Evolutionary conservation across 2,888 invertebrate genomes (phyloP).

Genomic region (Hirtodrosophila alboralis): DNA sequence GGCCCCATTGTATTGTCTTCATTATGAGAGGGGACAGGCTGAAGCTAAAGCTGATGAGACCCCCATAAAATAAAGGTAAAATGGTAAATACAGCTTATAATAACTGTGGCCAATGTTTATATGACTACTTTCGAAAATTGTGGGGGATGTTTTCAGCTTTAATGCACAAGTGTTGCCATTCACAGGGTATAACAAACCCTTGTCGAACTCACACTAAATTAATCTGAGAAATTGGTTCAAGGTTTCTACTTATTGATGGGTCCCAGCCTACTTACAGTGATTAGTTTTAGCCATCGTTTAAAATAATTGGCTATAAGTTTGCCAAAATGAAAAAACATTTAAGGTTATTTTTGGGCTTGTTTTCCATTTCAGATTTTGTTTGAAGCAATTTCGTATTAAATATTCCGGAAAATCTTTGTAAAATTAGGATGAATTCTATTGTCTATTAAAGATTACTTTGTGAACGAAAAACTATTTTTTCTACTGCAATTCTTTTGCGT

Average conservation of each 20-base stretch:
- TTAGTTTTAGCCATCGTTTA: too few species aligned
- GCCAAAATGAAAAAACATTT: too few species aligned
- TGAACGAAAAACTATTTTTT: too few species aligned
- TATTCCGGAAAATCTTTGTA: too few species aligned
- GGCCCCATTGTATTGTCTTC: constrained; percentile 54
- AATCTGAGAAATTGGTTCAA: constrained; percentile 32
- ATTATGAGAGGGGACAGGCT: constrained; percentile 23
- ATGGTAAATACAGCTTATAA: constrained; percentile 46
- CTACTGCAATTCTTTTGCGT: too few species aligned
- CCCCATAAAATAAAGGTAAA: constrained; percentile 43
- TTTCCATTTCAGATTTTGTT: too few species aligned
- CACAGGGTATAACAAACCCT: constrained; percentile 30
- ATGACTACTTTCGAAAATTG: not conserved
- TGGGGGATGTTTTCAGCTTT: not conserved
- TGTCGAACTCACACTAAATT: constrained; percentile 3
- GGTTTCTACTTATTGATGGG: too few species aligned
- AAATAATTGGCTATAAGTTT: too few species aligned
- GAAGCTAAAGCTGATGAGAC: constrained; percentile 4
- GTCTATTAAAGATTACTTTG: too few species aligned
- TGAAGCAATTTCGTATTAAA: too few species aligned
- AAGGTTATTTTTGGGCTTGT: too few species aligned
- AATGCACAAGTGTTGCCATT: constrained; percentile 41
- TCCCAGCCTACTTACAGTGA: constrained; percentile 17
- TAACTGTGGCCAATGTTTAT: constrained; percentile 39
- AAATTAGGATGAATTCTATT: too few species aligned